phyloP scores from a whole-genome alignment of 1,140 invertebrate genomes.

The Lepeophtheirus salmonis region DNA sequence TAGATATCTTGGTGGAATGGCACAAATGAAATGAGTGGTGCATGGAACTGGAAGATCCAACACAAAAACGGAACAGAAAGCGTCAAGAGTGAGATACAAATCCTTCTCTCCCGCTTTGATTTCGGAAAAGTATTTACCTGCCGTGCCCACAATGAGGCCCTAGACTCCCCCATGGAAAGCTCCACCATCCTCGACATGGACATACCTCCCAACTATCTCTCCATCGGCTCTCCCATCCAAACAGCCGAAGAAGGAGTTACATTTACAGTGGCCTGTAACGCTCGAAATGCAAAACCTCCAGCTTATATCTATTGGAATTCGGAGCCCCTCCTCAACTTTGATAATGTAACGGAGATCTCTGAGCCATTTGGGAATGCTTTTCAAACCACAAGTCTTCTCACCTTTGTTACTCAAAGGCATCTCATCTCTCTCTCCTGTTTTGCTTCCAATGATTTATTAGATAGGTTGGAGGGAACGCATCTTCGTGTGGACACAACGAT shows the following conservation, averaged over 20 bases:
- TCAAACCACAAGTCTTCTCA: not conserved
- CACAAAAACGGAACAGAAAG: conserved; percentile 10
- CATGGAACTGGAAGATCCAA: conserved; percentile 10
- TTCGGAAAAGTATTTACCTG: not conserved
- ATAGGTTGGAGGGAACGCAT: conserved; percentile 3
- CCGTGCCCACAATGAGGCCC: not conserved
- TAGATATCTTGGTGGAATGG: conserved; percentile 7
- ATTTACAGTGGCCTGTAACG: conserved; percentile 51
- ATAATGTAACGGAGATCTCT: conserved; percentile 5
- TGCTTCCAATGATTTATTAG: conserved; percentile 5
- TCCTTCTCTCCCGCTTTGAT: not conserved
- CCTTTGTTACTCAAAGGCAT: not conserved
- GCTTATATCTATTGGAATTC: conserved; percentile 68
- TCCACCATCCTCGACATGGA: not conserved
- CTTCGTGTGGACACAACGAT: conserved; percentile 6
- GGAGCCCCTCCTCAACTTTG: conserved; percentile 24
- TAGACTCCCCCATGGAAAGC: conserved; percentile 3
- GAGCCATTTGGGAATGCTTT: not conserved
- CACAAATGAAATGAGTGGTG: conserved; percentile 4
- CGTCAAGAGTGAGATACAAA: conserved; percentile 9
- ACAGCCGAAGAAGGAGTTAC: conserved; percentile 51
- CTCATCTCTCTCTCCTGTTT: conserved; percentile 9
- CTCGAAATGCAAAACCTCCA: conserved; percentile 52
- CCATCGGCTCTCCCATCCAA: not conserved
- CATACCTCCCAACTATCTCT: not conserved